phyloP scores from a whole-genome alignment of 2,888 invertebrate genomes.

The Lasioglossum leucozonium region DNA sequence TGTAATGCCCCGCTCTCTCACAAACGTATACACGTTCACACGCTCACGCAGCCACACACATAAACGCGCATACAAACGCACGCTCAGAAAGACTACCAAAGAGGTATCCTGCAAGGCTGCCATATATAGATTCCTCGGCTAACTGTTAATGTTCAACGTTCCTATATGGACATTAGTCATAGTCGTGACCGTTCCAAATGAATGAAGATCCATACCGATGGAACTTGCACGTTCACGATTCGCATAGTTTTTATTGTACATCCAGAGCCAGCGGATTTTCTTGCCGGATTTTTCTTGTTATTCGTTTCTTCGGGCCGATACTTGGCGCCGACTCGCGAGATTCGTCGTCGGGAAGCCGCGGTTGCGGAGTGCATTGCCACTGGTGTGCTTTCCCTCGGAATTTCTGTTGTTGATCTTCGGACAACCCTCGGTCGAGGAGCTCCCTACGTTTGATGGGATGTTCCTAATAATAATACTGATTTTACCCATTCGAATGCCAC shows the following conservation, averaged over 20 bases:
- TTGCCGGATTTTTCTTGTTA: neutral
- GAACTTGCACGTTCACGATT: neutral
- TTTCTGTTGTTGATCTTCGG: neutral
- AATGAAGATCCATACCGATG: neutral
- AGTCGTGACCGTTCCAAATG: neutral
- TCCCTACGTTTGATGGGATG: neutral
- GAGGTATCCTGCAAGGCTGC: conserved; percentile 47
- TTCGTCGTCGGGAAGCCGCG: neutral
- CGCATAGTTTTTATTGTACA: neutral
- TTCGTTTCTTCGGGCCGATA: neutral
- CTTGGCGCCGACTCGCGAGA: neutral
- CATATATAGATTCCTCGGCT: conserved; percentile 48
- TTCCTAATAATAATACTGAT: too few species aligned
- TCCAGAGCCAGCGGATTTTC: neutral
- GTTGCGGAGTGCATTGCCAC: neutral
- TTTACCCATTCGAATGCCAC: too few species aligned
- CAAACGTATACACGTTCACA: conserved; percentile 6
- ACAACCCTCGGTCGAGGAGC: neutral
- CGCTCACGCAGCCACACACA: too few species aligned
- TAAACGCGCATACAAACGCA: neutral
- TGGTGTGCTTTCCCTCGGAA: neutral
- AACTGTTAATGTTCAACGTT: conserved; percentile 30
- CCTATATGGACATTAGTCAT: conserved; percentile 18
- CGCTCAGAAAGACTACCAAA: neutral
- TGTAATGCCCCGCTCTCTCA: conserved; percentile 27